These are phyloP conservation scores for Tribolium madens DNA, from an alignment of 1,140 invertebrate genomes.

Conservation along the genomic window DNA sequence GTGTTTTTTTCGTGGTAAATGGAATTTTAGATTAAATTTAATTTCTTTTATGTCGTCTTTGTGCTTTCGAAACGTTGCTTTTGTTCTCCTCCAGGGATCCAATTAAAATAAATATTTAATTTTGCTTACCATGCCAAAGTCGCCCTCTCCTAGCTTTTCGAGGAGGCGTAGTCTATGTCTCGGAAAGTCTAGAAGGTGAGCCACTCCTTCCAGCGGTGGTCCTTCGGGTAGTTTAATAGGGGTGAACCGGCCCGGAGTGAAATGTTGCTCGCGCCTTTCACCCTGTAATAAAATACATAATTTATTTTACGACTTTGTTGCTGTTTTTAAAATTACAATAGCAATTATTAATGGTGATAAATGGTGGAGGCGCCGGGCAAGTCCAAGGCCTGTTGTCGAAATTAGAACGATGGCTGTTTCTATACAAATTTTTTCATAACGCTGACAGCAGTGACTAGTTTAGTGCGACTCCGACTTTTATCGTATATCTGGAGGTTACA, in stretches of 20 bases:
- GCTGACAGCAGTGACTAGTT: too few species aligned
- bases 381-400: background rate
- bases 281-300: conserved; percentile 66
- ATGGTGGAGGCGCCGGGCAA: conserved; percentile 26
- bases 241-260: conserved; percentile 74
- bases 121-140: conserved; percentile 84
- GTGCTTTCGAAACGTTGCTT: conserved; percentile 17
- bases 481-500: too few species aligned
- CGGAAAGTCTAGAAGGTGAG: conserved; percentile 79
- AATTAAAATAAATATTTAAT: conserved; percentile 46
- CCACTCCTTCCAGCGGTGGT: conserved; percentile 71
- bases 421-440: too few species aligned
- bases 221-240: conserved; percentile 77
- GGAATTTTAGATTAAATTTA: conserved; percentile 38
- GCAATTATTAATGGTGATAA: conserved; percentile 29
- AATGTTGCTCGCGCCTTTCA: conserved; percentile 72
- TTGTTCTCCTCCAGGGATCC: conserved; percentile 34
- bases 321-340: conserved; percentile 29
- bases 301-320: conserved; percentile 44
- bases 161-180: conserved; percentile 85
- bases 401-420: background rate
- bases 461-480: too few species aligned
- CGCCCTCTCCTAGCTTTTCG: conserved; percentile 89
- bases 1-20: conserved; percentile 15
- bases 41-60: conserved; percentile 36